Conservation (phyloP, 2,888 invertebrate species). For the Thymelicus acteon region DNA sequence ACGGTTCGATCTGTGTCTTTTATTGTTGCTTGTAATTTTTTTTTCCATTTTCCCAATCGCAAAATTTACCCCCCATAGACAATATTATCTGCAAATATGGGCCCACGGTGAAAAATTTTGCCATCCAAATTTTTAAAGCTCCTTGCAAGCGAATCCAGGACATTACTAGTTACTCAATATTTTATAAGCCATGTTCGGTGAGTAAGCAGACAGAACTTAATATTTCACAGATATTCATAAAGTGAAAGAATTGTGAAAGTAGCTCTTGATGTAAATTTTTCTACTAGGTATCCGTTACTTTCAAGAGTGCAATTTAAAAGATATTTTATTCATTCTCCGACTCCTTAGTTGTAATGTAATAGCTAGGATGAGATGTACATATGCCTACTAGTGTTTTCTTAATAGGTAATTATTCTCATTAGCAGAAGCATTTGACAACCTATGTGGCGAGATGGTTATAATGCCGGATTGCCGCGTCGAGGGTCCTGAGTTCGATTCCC, state of each 20-base stretch:
- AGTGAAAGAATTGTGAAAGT: conserved; percentile 18
- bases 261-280: conserved; percentile 44
- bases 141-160: too few relatives aligned
- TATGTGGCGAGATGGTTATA: too few relatives aligned
- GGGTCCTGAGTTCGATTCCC: too few relatives aligned
- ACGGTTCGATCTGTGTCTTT: background rate
- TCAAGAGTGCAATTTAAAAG: conserved; percentile 46
- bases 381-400: background rate
- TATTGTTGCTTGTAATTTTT: too few relatives aligned
- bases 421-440: background rate
- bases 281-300: conserved; percentile 38
- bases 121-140: too few relatives aligned
- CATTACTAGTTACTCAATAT: too few relatives aligned
- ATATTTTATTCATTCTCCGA: conserved; percentile 50
- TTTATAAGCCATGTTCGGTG: too few relatives aligned
- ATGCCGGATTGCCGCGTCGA: too few relatives aligned
- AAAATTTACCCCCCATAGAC: too few relatives aligned
- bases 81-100: too few relatives aligned
- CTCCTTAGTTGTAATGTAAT: conserved; percentile 48
- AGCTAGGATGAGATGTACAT: conserved; percentile 40
- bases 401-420: background rate
- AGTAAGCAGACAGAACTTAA: conserved; percentile 21
- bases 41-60: too few relatives aligned
- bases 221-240: conserved; percentile 33
- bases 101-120: too few relatives aligned